Percentiles rank a stretch among this genome's conserved stretches.
Conservation (phyloP, 2,113 vertebrate genomes). For the Apistogramma diplotaenia region DNA sequence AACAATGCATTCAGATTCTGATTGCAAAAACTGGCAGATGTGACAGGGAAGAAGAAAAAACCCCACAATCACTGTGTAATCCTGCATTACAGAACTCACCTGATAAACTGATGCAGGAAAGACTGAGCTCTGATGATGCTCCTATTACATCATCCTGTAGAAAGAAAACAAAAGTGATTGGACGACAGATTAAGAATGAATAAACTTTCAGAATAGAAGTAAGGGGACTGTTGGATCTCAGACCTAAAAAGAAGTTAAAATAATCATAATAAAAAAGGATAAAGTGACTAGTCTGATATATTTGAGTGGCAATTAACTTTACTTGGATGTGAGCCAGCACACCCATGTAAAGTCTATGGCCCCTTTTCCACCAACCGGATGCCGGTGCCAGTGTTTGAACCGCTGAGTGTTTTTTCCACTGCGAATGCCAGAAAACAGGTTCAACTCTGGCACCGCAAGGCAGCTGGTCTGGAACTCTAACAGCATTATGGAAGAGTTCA, state of each 20-base stretch:
- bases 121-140: slow-evolving; percentile 72
- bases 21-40: too few relatives aligned
- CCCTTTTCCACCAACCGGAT: too few relatives aligned
- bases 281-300: not conserved
- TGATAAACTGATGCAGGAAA: slow-evolving; percentile 82
- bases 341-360: not conserved
- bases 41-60: too few relatives aligned
- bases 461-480: too few relatives aligned
- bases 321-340: not conserved
- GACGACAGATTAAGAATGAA: not conserved
- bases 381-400: too few relatives aligned
- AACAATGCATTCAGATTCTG: too few relatives aligned
- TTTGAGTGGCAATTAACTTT: not conserved
- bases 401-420: too few relatives aligned
- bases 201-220: not conserved
- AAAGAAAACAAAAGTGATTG: not conserved
- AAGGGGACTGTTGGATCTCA: not conserved
- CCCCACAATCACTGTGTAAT: not conserved
- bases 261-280: not conserved
- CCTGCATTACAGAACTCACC: slow-evolving; percentile 62
- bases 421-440: too few relatives aligned
- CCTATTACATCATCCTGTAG: slow-evolving; percentile 73
- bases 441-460: too few relatives aligned
- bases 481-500: too few relatives aligned
- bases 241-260: not conserved